A percentile compares a stretch with the other conserved stretches of the same genome.
Conservation (phyloP, 2,113 vertebrate genomes). For the Cavia aperea region DNA sequence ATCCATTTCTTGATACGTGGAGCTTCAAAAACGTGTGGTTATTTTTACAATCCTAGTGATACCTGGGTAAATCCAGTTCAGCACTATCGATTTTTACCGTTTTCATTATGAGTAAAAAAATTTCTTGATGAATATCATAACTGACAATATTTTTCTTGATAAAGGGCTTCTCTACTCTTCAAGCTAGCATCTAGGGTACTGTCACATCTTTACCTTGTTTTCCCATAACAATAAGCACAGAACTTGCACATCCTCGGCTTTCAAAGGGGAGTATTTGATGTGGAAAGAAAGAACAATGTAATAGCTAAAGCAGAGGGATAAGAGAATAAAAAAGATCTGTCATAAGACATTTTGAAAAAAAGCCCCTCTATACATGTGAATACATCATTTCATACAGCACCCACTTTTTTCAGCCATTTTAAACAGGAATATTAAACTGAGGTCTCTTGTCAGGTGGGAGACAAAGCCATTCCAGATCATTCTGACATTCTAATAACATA, state of each 20-base stretch:
- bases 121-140: not conserved
- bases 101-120: not conserved
- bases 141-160: not conserved
- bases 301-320: not conserved
- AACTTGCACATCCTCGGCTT: not conserved
- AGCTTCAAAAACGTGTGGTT: not conserved
- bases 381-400: not conserved
- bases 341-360: constrained; percentile 42
- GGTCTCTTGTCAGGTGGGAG: constrained; percentile 35
- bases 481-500: constrained; percentile 54
- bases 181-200: not conserved
- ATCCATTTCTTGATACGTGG: not conserved
- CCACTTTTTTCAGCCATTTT: constrained; percentile 23
- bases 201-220: not conserved
- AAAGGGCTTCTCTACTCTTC: not conserved
- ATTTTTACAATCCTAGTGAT: not conserved
- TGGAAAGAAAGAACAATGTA: constrained; percentile 25
- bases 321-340: not conserved
- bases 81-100: not conserved
- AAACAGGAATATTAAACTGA: constrained; percentile 26
- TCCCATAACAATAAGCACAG: not conserved
- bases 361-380: constrained; percentile 30
- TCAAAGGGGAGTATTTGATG: not conserved
- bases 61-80: not conserved
- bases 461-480: constrained; percentile 31